Percentiles rank a stretch among this genome's conserved stretches.
phyloP scores from a whole-genome alignment of 2,888 invertebrate genomes.

The Apamea monoglypha region DNA sequence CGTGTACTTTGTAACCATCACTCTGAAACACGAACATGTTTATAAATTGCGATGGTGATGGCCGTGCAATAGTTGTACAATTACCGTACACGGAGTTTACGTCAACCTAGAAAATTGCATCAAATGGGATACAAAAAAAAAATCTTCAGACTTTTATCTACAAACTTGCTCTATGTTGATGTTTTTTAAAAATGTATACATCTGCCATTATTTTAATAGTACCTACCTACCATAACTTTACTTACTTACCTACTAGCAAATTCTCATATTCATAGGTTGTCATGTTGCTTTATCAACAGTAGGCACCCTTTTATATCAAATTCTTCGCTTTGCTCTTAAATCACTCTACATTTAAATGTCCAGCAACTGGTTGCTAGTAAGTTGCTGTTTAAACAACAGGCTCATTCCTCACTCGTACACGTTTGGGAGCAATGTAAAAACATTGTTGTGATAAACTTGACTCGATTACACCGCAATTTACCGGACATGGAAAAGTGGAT shows the following conservation, averaged over 20 bases:
- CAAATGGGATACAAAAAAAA: conserved; percentile 23
- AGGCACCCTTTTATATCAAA: background rate
- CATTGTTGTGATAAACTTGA: conserved; percentile 84
- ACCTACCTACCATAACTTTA: background rate
- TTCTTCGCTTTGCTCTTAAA: background rate
- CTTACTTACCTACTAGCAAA: background rate
- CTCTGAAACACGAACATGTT: conserved; percentile 53
- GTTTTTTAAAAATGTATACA: background rate
- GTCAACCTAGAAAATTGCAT: conserved; percentile 30
- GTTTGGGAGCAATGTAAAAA: conserved; percentile 76
- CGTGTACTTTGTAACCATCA: conserved; percentile 76
- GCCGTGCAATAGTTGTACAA: conserved; percentile 52
- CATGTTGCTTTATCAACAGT: background rate
- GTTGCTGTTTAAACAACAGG: conserved; percentile 41
- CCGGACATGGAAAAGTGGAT: conserved; percentile 82
- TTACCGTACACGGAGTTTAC: conserved; percentile 32
- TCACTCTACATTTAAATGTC: conserved; percentile 8
- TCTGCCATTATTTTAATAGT: background rate
- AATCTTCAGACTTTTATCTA: background rate
- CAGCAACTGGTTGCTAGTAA: conserved; percentile 37
- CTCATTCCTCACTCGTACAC: conserved; percentile 51
- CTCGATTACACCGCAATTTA: conserved; percentile 87
- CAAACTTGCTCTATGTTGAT: background rate
- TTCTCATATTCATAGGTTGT: background rate
- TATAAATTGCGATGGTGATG: conserved; percentile 40